Evolutionary conservation across 2,797 vertebrate genomes (phyloP).

Genomic region (Heterohyrax brucei): DNA sequence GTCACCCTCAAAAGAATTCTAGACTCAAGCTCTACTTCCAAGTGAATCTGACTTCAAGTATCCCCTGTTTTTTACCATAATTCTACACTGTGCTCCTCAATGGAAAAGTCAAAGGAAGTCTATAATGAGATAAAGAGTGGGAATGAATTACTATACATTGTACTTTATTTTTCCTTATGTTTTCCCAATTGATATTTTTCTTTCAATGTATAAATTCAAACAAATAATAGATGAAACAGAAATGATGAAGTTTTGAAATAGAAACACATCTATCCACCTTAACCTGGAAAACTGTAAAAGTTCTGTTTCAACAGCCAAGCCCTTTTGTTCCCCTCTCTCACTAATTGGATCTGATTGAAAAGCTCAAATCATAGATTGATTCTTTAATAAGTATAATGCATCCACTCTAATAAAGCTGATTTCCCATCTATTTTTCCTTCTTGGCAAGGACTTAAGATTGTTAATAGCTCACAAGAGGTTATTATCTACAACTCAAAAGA

Average conservation of each 20-base stretch:
- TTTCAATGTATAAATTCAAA: not conserved
- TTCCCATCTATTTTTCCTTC: not conserved
- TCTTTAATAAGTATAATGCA: conserved; percentile 11
- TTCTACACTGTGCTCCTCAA: not conserved
- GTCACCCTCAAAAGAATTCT: not conserved
- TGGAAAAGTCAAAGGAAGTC: not conserved
- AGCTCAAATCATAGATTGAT: not conserved
- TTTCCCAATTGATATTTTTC: not conserved
- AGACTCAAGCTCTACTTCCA: not conserved
- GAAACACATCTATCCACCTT: not conserved
- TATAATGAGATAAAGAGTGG: not conserved
- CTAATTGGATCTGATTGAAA: conserved; percentile 27
- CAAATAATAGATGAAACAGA: conserved; percentile 5
- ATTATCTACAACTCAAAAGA: not conserved
- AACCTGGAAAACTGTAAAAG: not conserved
- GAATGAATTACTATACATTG: not conserved
- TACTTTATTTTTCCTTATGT: conserved; percentile 1
- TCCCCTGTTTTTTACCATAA: not conserved
- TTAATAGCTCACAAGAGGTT: conserved; percentile 30
- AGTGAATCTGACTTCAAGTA: not conserved
- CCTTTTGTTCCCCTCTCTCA: not conserved
- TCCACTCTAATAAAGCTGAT: not conserved
- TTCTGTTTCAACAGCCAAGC: not conserved
- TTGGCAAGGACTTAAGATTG: conserved; percentile 45
- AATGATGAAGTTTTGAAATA: not conserved